A percentile compares a stretch with the other conserved stretches of the same genome.
Conservation (phyloP, 2,888 invertebrate species). For the Polia nebulosa region DNA sequence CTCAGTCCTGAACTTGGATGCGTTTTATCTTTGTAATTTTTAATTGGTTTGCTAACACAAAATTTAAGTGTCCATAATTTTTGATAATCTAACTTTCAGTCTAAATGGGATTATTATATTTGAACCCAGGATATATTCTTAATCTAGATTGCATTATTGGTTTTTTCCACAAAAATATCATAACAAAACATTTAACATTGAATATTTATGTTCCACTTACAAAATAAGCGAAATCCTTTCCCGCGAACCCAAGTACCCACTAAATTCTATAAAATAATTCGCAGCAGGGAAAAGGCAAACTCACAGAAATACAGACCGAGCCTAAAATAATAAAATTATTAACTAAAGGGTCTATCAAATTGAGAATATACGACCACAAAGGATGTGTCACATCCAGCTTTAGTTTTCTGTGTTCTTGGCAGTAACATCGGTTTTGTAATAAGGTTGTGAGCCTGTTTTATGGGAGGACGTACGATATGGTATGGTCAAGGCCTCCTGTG, state of each 20-base stretch:
- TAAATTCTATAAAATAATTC: not conserved
- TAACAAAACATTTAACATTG: too few relatives aligned
- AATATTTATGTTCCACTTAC: not conserved
- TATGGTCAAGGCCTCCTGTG: constrained; percentile 51
- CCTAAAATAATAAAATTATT: not conserved
- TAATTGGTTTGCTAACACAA: too few relatives aligned
- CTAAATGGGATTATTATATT: too few relatives aligned
- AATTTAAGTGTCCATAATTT: too few relatives aligned
- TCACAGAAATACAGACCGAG: not conserved
- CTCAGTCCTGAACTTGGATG: too few relatives aligned
- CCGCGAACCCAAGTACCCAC: too few relatives aligned
- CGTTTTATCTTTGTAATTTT: too few relatives aligned
- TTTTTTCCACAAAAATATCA: too few relatives aligned
- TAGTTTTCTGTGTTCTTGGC: constrained; percentile 44
- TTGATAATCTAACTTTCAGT: too few relatives aligned
- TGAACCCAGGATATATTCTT: too few relatives aligned
- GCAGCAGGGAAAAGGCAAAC: accelerated
- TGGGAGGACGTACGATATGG: constrained; percentile 30
- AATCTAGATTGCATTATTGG: too few relatives aligned
- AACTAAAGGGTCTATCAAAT: constrained; percentile 7
- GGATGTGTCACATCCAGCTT: constrained; percentile 26
- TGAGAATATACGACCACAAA: not conserved
- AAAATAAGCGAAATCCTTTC: not conserved
- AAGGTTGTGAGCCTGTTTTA: constrained; percentile 49
- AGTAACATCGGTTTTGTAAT: constrained; percentile 30